phyloP scores from a whole-genome alignment of 1,140 invertebrate species.

The Campoletis sonorensis region DNA sequence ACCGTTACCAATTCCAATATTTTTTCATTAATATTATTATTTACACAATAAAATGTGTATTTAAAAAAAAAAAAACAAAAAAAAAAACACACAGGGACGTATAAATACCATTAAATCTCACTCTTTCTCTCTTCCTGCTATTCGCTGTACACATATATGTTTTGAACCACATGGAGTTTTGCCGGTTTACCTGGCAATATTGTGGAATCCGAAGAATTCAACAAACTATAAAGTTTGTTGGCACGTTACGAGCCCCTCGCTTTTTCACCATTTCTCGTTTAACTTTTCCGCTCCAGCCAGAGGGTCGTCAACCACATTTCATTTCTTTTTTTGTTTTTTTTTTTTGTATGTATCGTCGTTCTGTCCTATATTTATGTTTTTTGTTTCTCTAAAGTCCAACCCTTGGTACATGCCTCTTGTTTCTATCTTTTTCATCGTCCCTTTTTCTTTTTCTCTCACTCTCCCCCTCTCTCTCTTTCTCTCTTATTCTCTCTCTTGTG shows the following conservation, averaged over 20 bases:
- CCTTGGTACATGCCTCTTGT: not conserved
- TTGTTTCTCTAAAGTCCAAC: not conserved
- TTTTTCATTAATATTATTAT: constrained; percentile 9
- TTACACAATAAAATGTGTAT: constrained; percentile 5
- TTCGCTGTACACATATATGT: not conserved
- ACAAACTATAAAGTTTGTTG: constrained; percentile 60
- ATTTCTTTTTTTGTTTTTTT: constrained; percentile 34
- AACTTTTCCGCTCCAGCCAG: constrained; percentile 5
- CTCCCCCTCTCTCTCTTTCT: too few species aligned
- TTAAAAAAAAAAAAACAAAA: not conserved
- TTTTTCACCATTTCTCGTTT: constrained; percentile 19
- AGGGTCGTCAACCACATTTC: constrained; percentile 26
- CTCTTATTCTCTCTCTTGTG: constrained; percentile 45
- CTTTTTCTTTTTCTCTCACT: constrained; percentile 15
- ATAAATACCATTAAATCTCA: not conserved
- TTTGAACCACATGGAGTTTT: not conserved
- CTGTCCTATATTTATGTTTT: not conserved
- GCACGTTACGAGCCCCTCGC: constrained; percentile 5
- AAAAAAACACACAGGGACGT: too few species aligned
- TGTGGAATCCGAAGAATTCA: constrained; percentile 50
- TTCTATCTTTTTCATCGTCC: constrained; percentile 31
- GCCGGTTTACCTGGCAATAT: constrained; percentile 24
- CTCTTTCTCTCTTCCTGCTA: not conserved
- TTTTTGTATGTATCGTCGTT: not conserved
- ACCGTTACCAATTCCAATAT: not conserved